phyloP scores from a whole-genome alignment of 1,140 invertebrate genomes.

The Pomacea maculata region DNA sequence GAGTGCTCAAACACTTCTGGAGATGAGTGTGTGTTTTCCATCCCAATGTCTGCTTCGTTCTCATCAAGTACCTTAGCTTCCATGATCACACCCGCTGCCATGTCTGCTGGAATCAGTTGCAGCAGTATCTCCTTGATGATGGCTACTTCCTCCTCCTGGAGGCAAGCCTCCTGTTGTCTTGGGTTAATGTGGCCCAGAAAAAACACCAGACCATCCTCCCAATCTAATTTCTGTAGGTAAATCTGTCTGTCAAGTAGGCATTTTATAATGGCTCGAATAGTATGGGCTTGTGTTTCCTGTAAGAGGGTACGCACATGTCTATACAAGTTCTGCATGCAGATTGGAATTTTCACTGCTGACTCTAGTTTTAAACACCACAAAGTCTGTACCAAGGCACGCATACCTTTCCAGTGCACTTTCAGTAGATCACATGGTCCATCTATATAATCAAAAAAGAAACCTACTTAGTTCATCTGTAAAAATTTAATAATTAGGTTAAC shows the following conservation, averaged over 20 bases:
- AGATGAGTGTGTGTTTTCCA: no score
- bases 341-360: neutral
- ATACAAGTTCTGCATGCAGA: neutral
- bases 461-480: no score
- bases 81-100: neutral
- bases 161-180: neutral
- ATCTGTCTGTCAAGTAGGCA: neutral
- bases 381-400: neutral
- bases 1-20: no score
- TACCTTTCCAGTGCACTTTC: neutral
- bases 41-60: constrained; percentile 5
- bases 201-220: constrained; percentile 5
- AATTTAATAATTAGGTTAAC: no score
- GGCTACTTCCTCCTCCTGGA: neutral
- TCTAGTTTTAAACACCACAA: neutral
- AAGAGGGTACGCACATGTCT: neutral
- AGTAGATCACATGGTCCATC: neutral
- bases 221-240: constrained; percentile 6
- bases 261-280: neutral
- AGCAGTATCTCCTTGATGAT: neutral
- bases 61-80: neutral
- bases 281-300: neutral
- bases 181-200: constrained; percentile 8
- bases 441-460: neutral
- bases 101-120: neutral